Evolutionary conservation across 2,888 invertebrate species (phyloP).

Genomic region (Choristoneura rosaceana): DNA sequence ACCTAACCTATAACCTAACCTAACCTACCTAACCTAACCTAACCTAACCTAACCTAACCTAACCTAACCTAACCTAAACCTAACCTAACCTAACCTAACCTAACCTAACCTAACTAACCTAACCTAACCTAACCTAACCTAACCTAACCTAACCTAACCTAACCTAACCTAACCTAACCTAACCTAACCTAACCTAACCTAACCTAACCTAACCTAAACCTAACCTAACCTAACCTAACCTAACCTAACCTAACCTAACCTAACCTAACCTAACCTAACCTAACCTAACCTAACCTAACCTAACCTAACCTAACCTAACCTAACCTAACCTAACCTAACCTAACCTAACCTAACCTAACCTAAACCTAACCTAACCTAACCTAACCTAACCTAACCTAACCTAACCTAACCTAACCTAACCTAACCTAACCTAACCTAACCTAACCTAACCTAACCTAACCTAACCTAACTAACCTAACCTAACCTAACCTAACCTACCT

Average conservation of each 20-base stretch:
- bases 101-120: conserved; percentile 34
- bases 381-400: conserved; percentile 36
- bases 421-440: conserved; percentile 35
- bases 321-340: conserved; percentile 42
- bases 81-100: conserved; percentile 37
- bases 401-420: conserved; percentile 36
- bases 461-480: too few species aligned
- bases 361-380: conserved; percentile 33
- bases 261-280: conserved; percentile 31
- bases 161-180: conserved; percentile 25
- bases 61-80: conserved; percentile 37
- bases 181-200: conserved; percentile 18
- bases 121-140: conserved; percentile 38
- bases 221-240: conserved; percentile 38
- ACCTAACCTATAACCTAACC: conserved; percentile 33
- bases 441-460: conserved; percentile 26
- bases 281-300: conserved; percentile 41
- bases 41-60: conserved; percentile 33
- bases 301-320: conserved; percentile 42
- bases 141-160: conserved; percentile 36
- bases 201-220: conserved; percentile 17
- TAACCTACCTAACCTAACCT: too few species aligned
- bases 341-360: conserved; percentile 37
- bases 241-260: conserved; percentile 38
- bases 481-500: too few species aligned